Conservation (phyloP, 2,797 vertebrate genomes). For the Eospalax fontanierii region DNA sequence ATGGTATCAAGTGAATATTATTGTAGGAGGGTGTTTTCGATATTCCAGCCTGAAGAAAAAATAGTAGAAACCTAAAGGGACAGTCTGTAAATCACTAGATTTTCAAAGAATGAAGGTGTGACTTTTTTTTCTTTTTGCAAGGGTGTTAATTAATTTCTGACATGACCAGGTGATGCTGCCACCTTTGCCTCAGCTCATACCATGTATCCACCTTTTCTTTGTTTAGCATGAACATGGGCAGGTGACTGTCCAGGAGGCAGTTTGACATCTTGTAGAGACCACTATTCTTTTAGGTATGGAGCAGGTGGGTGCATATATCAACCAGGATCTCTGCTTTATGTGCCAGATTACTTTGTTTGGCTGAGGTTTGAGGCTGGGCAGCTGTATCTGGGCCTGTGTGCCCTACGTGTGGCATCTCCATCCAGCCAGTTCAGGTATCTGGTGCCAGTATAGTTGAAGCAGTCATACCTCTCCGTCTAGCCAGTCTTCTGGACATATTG, state of each 20-base stretch:
- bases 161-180: neutral
- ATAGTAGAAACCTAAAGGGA: neutral
- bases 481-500: neutral
- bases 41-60: neutral
- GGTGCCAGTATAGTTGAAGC: neutral
- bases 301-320: neutral
- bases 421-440: neutral
- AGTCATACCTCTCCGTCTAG: no score
- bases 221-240: neutral
- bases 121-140: neutral
- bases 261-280: neutral
- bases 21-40: neutral
- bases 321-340: neutral
- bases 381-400: neutral
- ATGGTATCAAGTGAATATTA: neutral
- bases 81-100: neutral
- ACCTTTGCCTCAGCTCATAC: neutral
- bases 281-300: neutral
- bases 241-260: neutral
- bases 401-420: neutral
- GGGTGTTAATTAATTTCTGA: conserved; percentile 35
- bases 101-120: neutral
- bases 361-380: neutral
- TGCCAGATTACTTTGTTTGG: neutral
- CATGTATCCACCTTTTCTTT: neutral